These are phyloP conservation scores for Neodiprion virginianus DNA, from an alignment of 1,140 invertebrate genomes.

Conservation along the genomic window DNA sequence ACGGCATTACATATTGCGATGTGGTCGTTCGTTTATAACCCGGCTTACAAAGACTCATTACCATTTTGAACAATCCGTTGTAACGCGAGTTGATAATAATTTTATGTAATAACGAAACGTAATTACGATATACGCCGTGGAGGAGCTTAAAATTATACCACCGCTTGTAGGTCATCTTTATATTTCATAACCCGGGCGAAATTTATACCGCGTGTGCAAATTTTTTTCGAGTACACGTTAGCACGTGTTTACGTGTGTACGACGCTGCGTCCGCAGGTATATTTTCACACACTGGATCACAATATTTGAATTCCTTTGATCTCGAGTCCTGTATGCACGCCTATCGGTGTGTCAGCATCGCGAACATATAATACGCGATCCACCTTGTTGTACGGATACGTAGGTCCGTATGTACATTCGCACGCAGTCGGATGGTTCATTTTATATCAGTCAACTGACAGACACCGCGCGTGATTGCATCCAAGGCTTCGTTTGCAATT, in stretches of 20 bases:
- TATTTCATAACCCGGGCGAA: background rate
- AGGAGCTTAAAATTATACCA: no score
- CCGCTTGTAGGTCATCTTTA: background rate
- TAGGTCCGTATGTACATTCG: background rate
- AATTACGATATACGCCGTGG: no score
- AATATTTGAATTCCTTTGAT: slow-evolving; percentile 6
- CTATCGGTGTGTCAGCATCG: background rate
- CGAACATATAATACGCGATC: background rate
- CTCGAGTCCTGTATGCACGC: background rate
- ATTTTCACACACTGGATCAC: background rate
- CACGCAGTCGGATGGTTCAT: background rate
- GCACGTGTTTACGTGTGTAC: no score
- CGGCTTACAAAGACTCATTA: background rate
- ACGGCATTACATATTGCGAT: background rate
- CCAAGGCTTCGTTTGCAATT: background rate
- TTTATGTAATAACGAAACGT: background rate
- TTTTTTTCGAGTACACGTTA: background rate
- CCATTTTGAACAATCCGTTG: background rate
- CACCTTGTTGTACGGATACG: background rate
- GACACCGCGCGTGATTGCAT: background rate
- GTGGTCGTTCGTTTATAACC: background rate
- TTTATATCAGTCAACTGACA: background rate
- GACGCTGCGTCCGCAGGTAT: background rate
- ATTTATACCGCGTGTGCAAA: background rate
- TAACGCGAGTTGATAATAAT: slow-evolving; percentile 1